Percentiles rank a stretch among this genome's conserved stretches.
Conservation (phyloP, 2,888 invertebrate species). For the Tetragnatha montana region DNA sequence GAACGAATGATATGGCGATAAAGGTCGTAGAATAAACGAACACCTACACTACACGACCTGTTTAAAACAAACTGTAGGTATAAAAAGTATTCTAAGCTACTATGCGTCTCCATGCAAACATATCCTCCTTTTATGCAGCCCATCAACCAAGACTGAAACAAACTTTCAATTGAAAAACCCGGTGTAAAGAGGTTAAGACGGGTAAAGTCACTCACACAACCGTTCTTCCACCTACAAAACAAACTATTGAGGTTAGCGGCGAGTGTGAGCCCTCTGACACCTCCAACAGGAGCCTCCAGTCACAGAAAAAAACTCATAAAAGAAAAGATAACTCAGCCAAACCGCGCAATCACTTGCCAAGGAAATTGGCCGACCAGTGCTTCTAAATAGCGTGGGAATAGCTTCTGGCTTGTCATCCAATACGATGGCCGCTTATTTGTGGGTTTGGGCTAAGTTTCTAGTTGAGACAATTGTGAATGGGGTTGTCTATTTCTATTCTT, state of each 20-base stretch:
- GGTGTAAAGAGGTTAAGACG: slow-evolving; percentile 28
- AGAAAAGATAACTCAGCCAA: background rate
- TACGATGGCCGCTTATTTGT: background rate
- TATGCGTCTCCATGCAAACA: too few relatives aligned
- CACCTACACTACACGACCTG: too few relatives aligned
- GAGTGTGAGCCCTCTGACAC: slow-evolving; percentile 28
- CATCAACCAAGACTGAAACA: background rate
- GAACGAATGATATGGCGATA: too few relatives aligned
- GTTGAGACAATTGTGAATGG: slow-evolving; percentile 3
- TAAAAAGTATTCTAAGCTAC: too few relatives aligned
- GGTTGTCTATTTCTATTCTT: background rate
- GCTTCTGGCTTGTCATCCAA: background rate
- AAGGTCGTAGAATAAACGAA: too few relatives aligned
- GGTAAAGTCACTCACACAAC: background rate
- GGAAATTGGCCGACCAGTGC: background rate
- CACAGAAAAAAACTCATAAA: background rate
- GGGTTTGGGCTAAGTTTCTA: slow-evolving; percentile 3
- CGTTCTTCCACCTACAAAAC: slow-evolving; percentile 17
- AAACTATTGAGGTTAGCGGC: slow-evolving; percentile 36
- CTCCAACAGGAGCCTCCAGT: background rate
- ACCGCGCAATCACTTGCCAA: background rate
- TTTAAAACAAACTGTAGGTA: too few relatives aligned
- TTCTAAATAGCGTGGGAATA: slow-evolving; percentile 5
- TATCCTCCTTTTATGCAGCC: too few relatives aligned
- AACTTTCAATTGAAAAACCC: background rate